phyloP scores from a whole-genome alignment of 2,888 invertebrate genomes.

The Pomacea canaliculata region DNA sequence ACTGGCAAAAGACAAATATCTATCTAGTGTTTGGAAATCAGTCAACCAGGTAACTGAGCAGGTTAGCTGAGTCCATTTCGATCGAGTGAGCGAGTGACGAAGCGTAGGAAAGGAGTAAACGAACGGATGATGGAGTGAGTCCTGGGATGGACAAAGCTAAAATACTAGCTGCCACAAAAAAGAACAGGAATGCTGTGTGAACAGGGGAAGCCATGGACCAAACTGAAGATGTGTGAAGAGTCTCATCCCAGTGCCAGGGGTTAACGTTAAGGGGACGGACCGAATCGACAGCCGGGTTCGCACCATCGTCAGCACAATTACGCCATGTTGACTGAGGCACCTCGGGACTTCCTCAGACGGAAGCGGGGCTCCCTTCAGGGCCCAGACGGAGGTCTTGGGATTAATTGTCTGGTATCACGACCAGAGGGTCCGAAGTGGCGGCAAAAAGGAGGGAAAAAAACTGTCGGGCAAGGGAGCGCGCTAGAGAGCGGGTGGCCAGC shows the following conservation, averaged over 20 bases:
- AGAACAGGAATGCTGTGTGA: neutral
- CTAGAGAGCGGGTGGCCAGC: neutral
- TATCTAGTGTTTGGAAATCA: too few relatives aligned
- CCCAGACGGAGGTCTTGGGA: slow-evolving; percentile 16
- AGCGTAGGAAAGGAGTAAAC: too few relatives aligned
- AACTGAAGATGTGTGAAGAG: neutral
- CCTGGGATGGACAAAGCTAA: too few relatives aligned
- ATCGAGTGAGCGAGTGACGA: too few relatives aligned
- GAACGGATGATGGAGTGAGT: too few relatives aligned
- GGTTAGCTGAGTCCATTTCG: too few relatives aligned
- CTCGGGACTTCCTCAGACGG: slow-evolving; percentile 1
- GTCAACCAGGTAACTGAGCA: too few relatives aligned
- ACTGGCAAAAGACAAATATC: too few relatives aligned
- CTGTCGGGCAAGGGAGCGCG: neutral
- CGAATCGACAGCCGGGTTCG: neutral
- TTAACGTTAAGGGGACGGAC: neutral
- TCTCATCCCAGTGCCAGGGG: neutral
- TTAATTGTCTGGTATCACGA: slow-evolving; percentile 23
- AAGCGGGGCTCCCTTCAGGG: slow-evolving; percentile 15
- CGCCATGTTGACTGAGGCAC: slow-evolving; percentile 26
- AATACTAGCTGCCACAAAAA: neutral
- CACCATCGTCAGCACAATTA: slow-evolving; percentile 17
- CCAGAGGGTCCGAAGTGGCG: neutral
- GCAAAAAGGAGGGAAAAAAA: neutral
- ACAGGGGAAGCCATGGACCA: neutral